Evolutionary conservation across 2,797 vertebrate species (phyloP).

Genomic region (Pogonophryne albipinna): DNA sequence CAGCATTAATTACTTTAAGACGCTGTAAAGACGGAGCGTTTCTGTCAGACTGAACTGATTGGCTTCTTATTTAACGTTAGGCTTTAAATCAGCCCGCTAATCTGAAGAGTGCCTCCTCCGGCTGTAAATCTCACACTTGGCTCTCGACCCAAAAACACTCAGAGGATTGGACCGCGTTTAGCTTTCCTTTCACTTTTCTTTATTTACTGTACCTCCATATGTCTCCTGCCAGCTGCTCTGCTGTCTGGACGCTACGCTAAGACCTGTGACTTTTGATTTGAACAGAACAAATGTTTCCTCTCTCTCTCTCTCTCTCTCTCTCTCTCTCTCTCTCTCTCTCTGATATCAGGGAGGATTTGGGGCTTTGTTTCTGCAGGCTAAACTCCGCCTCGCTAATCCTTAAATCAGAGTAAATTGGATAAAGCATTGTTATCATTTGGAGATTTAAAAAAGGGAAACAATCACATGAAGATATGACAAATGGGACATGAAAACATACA

Average conservation of each 20-base stretch:
- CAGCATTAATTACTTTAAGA: conserved; percentile 9
- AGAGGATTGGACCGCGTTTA: conserved; percentile 41
- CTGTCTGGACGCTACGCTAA: conserved; percentile 19
- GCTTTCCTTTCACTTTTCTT: neutral
- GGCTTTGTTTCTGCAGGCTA: neutral
- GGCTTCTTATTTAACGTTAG: conserved; percentile 45
- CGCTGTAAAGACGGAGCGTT: conserved; percentile 21
- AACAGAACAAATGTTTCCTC: conserved; percentile 3
- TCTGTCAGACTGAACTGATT: conserved; percentile 28
- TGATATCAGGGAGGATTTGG: neutral
- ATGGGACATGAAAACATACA: neutral
- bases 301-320: neutral
- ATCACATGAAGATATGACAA: neutral
- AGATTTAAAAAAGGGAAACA: neutral
- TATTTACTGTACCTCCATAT: neutral
- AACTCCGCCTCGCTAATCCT: neutral
- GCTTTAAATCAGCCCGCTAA: conserved; percentile 68
- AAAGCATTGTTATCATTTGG: neutral
- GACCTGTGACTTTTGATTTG: conserved; percentile 5
- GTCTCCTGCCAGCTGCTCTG: no score
- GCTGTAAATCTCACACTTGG: conserved; percentile 69
- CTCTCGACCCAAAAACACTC: conserved; percentile 52
- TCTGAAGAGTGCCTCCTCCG: conserved; percentile 52
- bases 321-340: neutral
- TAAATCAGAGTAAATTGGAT: conserved; percentile 3